Conservation (phyloP, 2,888 invertebrate genomes). For the Caenorhabditis uteleia region DNA sequence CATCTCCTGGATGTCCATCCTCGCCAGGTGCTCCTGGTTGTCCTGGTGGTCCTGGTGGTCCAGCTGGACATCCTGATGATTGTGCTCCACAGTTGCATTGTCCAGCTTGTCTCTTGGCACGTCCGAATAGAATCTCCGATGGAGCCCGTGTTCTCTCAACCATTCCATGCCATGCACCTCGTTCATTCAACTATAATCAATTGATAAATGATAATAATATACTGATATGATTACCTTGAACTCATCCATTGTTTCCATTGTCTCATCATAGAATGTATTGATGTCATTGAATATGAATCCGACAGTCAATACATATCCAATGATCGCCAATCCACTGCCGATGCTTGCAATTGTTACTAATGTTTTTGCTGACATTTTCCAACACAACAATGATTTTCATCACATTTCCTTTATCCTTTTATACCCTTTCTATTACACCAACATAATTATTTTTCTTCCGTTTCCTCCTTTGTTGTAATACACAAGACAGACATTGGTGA, state of each 20-base stretch:
- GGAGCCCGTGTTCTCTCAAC: conserved; percentile 11
- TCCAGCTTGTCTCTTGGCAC: conserved; percentile 42
- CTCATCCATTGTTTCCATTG: conserved; percentile 43
- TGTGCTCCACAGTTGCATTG: conserved; percentile 52
- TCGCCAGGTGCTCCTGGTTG: conserved; percentile 48
- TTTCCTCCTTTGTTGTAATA: no score
- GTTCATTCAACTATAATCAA: conserved; percentile 33
- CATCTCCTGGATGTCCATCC: conserved; percentile 36
- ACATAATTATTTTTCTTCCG: no score
- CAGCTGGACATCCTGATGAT: conserved; percentile 34
- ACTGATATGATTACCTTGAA: conserved; percentile 44
- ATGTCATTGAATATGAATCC: conserved; percentile 52
- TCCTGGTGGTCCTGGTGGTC: conserved; percentile 52
- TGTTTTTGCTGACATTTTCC: conserved; percentile 28
- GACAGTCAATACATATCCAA: conserved; percentile 40
- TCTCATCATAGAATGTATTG: conserved; percentile 51
- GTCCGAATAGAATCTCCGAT: conserved; percentile 31
- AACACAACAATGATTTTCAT: no score
- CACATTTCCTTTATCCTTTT: no score
- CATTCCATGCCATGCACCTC: conserved; percentile 49
- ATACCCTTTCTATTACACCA: no score
- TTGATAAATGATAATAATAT: no score
- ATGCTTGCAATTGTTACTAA: conserved; percentile 41
- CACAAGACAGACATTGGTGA: no score
- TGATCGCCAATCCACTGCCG: conserved; percentile 41